Conservation (phyloP, 2,113 vertebrate species). For the Phyllostomus hastatus region DNA sequence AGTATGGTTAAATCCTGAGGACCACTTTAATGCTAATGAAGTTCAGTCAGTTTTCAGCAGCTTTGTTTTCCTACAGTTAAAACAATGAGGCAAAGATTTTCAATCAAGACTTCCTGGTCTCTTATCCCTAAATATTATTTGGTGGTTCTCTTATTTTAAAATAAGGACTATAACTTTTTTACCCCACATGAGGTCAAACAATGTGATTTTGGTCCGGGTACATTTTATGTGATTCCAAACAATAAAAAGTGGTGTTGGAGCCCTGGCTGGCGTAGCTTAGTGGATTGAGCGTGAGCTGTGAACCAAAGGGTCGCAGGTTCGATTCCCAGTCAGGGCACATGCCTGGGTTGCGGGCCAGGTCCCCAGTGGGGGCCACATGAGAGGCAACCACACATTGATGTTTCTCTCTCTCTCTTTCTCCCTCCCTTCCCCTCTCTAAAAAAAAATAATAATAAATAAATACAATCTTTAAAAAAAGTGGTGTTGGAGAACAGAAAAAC, state of each 20-base stretch:
- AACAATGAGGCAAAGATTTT: neutral
- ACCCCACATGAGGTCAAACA: neutral
- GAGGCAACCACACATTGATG: too few relatives aligned
- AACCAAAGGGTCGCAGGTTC: too few relatives aligned
- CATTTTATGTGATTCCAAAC: neutral
- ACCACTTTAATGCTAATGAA: neutral
- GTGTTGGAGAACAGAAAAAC: neutral
- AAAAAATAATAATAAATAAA: too few relatives aligned
- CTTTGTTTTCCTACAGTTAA: neutral
- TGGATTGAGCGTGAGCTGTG: too few relatives aligned
- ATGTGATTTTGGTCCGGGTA: neutral
- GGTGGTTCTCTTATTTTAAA: slow-evolving; percentile 1
- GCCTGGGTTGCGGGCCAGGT: too few relatives aligned
- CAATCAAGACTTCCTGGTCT: neutral
- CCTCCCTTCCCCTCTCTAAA: too few relatives aligned
- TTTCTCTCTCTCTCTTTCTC: too few relatives aligned
- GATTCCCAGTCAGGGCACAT: too few relatives aligned
- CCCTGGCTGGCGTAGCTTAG: too few relatives aligned
- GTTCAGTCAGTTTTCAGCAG: neutral
- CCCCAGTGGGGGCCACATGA: too few relatives aligned
- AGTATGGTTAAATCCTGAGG: neutral
- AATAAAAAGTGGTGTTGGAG: neutral
- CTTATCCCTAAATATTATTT: neutral
- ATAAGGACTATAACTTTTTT: neutral
- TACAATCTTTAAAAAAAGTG: too few relatives aligned